Evolutionary conservation across 1,140 invertebrate genomes (phyloP), one percentile per base, ranked within the genome.

Genomic region (Triops cancriformis): DNA sequence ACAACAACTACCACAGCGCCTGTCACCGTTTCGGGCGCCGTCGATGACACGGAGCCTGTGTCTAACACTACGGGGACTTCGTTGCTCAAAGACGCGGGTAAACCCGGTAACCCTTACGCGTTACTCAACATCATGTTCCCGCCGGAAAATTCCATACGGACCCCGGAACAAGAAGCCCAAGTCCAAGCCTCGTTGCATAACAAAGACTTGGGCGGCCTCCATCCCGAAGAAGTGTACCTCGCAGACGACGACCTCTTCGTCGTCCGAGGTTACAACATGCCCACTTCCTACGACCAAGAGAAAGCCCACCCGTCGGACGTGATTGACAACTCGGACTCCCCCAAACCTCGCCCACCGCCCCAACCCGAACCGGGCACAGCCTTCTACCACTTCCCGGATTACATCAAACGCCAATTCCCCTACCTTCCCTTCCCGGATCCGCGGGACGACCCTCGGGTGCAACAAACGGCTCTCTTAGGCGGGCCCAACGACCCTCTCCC

Each of bases 241-340:
- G 92, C 93, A 0, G 94, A 95, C 82, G 93, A 94, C 82, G 93
- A 95, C 83, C 85, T 96, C 41, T 84, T 96, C 14, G 93, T 96
- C 12, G 84, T 95, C 28, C 91, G 90, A 82, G 94, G 94, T 28
- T 93, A 93, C 18, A 85, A 86, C 2, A 88, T 84, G 80, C 88
- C 90, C 9, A 85, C 87, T 5, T 79, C 82, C 12, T 79, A 80
- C 76, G 78, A 79, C 28, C 81, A 84, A 26, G 83, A 85, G 18
- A 83, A 86, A 73, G 83, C 85, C 73, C 83, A 92, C 92, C 88
- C 89, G 73, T 89, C 93, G 51, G 51, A 64, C 14, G 51, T 64
- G 3, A 93, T 96, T 79, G 93, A 95, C 82, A 88, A 91, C 82
- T 94, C 92, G 83, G 87, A 91, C 83, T 92, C 92, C 51, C 92